phyloP scores from a whole-genome alignment of 2,113 vertebrate species.

The Catharus bicknelli region DNA sequence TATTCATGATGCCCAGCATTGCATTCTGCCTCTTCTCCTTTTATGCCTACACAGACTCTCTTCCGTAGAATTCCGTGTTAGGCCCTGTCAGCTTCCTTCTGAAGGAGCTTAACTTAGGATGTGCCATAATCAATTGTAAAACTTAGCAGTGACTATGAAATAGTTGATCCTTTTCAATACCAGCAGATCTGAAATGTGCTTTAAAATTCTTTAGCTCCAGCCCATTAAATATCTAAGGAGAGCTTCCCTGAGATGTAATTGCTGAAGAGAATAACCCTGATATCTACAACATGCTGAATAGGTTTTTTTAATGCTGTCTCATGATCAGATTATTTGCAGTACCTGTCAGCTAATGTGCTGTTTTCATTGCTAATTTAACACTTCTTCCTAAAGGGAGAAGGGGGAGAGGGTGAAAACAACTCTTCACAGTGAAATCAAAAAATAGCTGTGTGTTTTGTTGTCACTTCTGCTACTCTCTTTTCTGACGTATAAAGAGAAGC shows the following conservation, averaged over 20 bases:
- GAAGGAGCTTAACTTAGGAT: neutral
- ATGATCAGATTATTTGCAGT: constrained; percentile 36
- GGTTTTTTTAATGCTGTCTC: constrained; percentile 25
- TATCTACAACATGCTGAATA: constrained; percentile 9
- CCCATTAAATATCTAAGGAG: neutral
- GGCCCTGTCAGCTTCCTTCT: neutral
- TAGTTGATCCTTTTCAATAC: constrained; percentile 18
- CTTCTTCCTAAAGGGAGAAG: constrained; percentile 30
- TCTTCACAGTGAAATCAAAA: constrained; percentile 56
- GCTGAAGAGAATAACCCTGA: constrained; percentile 19
- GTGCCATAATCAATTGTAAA: constrained; percentile 52
- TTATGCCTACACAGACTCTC: constrained; percentile 30
- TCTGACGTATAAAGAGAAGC: neutral
- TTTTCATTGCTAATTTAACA: constrained; percentile 57
- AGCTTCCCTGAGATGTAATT: constrained; percentile 1
- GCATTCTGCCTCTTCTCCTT: constrained; percentile 53
- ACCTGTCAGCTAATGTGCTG: constrained; percentile 45
- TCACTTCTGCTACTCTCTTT: constrained; percentile 27
- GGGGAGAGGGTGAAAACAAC: constrained; percentile 26
- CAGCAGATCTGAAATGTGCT: neutral
- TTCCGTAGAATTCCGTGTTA: neutral
- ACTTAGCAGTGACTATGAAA: constrained; percentile 19
- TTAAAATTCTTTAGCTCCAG: constrained; percentile 5
- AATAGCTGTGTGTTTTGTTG: constrained; percentile 21
- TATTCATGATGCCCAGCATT: constrained; percentile 54